Base-by-base conservation (phyloP, 2,113 vertebrate genomes). In the Zingel zingel region DNA sequence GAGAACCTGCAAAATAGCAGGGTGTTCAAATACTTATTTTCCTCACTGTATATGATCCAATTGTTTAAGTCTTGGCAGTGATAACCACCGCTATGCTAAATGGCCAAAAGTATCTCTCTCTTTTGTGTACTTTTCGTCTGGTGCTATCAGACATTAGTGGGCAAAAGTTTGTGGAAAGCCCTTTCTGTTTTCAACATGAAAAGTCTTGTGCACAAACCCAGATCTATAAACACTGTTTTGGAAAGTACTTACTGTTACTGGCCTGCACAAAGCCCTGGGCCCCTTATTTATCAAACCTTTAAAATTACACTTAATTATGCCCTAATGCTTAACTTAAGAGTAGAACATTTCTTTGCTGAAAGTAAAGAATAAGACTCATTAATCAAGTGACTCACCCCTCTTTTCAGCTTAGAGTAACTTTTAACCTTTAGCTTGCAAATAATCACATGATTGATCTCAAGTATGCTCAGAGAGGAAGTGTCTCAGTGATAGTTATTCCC, bases 81-180 rank as follows among this genome's bases (percentile, higher is more conserved):
- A 51, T 21, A 25, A 33, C 15, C 47, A 18, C 33, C 1, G 36
- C 0, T 18, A 14, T 69, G 56, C 33, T 56, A 63, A 64, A 58
- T 63, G 63, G 66, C 47, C 71, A 64, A 75, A 84, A 65, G 57
- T 47, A 80, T 48, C 33, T 58, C 8, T 74, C 25, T 9, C 39
- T 43, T 10, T 43, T 43, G 39, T 43, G 39, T 43, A 43, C 39
- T 43, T 43, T 43, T 11, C 2, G 10, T 43, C 39, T 43, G 39
- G 39, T 8, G 39, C 39, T 43, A 10, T 11, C 39, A 43, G 2
- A 43, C 39, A 43, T 43, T 43, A 43, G 33, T 1, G 6, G 1
- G 33, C 33, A 33, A 33, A 0, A 33, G 6, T 33, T 33, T 33
- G 30, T 33, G 30, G 30, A 33, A 33, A 5, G 39, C 39, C 39